phyloP scores from a whole-genome alignment of 2,113 vertebrate species.

The Channa argus region DNA sequence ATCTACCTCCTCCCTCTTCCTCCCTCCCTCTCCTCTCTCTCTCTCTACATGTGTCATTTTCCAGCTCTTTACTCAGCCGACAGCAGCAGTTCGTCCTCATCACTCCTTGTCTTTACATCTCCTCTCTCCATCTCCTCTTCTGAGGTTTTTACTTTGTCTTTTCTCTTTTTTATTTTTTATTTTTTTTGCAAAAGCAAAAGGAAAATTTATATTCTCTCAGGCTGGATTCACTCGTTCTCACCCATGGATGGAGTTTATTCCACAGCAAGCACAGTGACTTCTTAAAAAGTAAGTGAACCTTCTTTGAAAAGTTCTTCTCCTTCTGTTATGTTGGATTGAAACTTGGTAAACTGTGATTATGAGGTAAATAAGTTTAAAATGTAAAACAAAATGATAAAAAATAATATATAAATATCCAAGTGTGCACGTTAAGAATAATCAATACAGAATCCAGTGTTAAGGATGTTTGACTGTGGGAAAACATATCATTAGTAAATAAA shows the following conservation, averaged over 20 bases:
- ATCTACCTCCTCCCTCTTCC: slow-evolving; percentile 31
- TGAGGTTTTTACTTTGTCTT: neutral
- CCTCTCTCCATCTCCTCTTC: neutral
- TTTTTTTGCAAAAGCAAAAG: neutral
- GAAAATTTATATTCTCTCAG: slow-evolving; percentile 72
- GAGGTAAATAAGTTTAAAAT: neutral
- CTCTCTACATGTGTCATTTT: slow-evolving; percentile 59
- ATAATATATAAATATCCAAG: neutral
- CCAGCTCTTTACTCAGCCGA: slow-evolving; percentile 53
- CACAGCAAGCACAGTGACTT: slow-evolving; percentile 88
- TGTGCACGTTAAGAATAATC: too few relatives aligned
- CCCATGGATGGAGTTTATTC: slow-evolving; percentile 92
- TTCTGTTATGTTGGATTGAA: neutral
- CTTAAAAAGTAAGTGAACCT: slow-evolving; percentile 89
- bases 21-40: slow-evolving; percentile 12
- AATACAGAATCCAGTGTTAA: too few relatives aligned
- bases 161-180: neutral
- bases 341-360: neutral
- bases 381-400: neutral
- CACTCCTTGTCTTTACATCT: slow-evolving; percentile 46
- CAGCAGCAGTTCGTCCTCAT: slow-evolving; percentile 56
- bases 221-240: slow-evolving; percentile 94
- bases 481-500: neutral
- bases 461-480: too few relatives aligned
- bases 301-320: slow-evolving; percentile 20